phyloP scores from a whole-genome alignment of 1,140 invertebrate genomes.

The Drosophila ogumai region DNA sequence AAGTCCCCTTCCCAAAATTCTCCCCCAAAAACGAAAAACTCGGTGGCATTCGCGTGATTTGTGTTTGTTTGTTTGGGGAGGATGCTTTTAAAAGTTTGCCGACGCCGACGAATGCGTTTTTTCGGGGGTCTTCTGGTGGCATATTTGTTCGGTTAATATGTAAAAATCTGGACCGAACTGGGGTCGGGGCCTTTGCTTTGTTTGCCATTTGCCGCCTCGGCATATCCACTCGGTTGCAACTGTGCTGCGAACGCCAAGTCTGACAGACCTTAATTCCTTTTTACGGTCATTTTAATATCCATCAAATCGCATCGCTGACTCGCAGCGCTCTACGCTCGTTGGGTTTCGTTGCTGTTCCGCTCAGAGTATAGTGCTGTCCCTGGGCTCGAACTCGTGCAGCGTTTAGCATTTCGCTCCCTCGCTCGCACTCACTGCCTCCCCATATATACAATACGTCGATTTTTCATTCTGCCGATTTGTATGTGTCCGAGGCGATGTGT shows the following conservation, averaged over 20 bases:
- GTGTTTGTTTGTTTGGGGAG: conserved; percentile 52
- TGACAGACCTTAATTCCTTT: conserved; percentile 84
- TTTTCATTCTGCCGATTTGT: conserved; percentile 82
- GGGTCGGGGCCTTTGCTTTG: conserved; percentile 25
- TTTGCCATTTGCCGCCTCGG: conserved; percentile 51
- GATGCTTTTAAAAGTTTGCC: conserved; percentile 70
- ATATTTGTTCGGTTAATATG: conserved; percentile 79
- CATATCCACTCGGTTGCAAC: conserved; percentile 78
- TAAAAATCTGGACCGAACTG: conserved; percentile 54
- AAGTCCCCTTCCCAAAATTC: not conserved
- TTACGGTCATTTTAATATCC: conserved; percentile 85
- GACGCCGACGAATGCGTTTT: conserved; percentile 43
- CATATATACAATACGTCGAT: conserved; percentile 48
- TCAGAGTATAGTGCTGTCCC: conserved; percentile 1
- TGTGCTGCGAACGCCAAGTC: conserved; percentile 68
- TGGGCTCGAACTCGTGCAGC: conserved; percentile 17
- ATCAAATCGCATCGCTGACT: conserved; percentile 82
- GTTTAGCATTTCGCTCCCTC: conserved; percentile 55
- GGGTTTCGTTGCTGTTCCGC: conserved; percentile 36
- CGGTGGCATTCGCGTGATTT: conserved; percentile 71
- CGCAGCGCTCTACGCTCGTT: conserved; percentile 75
- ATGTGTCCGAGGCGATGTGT: conserved; percentile 59
- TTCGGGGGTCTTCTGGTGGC: conserved; percentile 52
- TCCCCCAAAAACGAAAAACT: conserved; percentile 5
- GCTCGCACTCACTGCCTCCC: not conserved